A percentile compares a stretch with the other conserved stretches of the same genome.
Evolutionary conservation across 1,140 invertebrate species (phyloP).

Genomic region (Cotesia chilonis): DNA sequence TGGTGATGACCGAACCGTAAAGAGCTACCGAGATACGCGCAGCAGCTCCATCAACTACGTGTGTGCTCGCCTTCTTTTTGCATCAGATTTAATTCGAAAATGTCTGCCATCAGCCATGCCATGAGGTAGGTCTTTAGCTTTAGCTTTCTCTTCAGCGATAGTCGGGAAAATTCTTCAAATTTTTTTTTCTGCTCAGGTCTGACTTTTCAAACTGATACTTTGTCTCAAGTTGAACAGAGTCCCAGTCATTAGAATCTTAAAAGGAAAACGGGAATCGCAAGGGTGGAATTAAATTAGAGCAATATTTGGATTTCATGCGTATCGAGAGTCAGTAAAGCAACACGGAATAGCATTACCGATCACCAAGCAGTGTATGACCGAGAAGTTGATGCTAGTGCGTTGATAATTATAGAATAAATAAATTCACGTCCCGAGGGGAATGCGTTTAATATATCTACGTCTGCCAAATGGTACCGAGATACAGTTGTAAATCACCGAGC

Average conservation of each 20-base stretch:
- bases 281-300: neutral
- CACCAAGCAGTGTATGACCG: neutral
- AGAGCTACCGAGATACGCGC: slow-evolving; percentile 34
- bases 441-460: slow-evolving; percentile 67
- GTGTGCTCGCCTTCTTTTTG: too few relatives aligned
- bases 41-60: slow-evolving; percentile 24
- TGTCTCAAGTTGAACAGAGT: neutral
- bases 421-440: slow-evolving; percentile 63
- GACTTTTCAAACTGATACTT: too few relatives aligned
- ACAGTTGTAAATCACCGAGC: slow-evolving; percentile 64
- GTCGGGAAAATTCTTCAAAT: too few relatives aligned
- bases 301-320: slow-evolving; percentile 11
- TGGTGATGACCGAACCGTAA: neutral
- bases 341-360: slow-evolving; percentile 8
- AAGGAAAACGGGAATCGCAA: neutral
- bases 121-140: too few relatives aligned
- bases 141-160: too few relatives aligned
- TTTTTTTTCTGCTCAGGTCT: too few relatives aligned
- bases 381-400: slow-evolving; percentile 16
- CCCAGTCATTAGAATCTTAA: neutral
- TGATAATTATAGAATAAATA: slow-evolving; percentile 68
- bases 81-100: too few relatives aligned
- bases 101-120: too few relatives aligned
- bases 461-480: slow-evolving; percentile 67
- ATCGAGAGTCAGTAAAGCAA: slow-evolving; percentile 10